Evolutionary conservation across 2,113 vertebrate species (phyloP).

Genomic region (Odocoileus hemionus): DNA sequence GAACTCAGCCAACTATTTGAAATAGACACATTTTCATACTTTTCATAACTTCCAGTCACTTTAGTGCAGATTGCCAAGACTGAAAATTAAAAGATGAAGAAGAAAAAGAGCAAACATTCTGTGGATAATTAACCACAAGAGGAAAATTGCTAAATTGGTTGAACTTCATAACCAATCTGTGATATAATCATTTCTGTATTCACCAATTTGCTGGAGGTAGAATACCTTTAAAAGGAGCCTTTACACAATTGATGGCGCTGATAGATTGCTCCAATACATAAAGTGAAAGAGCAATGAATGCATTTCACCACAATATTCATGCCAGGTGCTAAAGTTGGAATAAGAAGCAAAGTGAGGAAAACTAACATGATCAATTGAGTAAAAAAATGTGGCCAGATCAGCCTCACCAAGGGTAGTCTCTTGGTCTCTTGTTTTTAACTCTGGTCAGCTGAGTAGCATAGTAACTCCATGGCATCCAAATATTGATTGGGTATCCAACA

Average conservation of each 20-base stretch:
- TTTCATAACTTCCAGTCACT: slow-evolving; percentile 77
- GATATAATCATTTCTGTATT: not conserved
- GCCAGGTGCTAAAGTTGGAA: not conserved
- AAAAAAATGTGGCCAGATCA: not conserved
- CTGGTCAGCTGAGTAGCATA: slow-evolving; percentile 64
- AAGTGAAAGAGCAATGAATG: not conserved
- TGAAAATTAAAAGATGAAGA: slow-evolving; percentile 61
- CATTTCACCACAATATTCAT: not conserved
- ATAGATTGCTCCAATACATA: not conserved
- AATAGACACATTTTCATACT: slow-evolving; percentile 81
- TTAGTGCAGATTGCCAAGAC: slow-evolving; percentile 68
- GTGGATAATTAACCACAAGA: not conserved
- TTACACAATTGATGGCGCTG: not conserved
- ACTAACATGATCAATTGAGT: not conserved
- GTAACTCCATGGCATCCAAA: slow-evolving; percentile 78
- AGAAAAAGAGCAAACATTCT: slow-evolving; percentile 67
- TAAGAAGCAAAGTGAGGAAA: slow-evolving; percentile 2
- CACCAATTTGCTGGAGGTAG: not conserved
- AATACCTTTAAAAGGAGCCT: not conserved
- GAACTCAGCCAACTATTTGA: slow-evolving; percentile 77
- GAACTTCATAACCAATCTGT: not conserved
- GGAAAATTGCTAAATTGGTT: not conserved
- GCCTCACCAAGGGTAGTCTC: not conserved
- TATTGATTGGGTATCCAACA: slow-evolving; percentile 80
- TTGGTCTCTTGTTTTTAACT: slow-evolving; percentile 55